These are phyloP conservation scores for Zaprionus capensis DNA, from an alignment of 1,140 invertebrate genomes.

Conservation along the genomic window DNA sequence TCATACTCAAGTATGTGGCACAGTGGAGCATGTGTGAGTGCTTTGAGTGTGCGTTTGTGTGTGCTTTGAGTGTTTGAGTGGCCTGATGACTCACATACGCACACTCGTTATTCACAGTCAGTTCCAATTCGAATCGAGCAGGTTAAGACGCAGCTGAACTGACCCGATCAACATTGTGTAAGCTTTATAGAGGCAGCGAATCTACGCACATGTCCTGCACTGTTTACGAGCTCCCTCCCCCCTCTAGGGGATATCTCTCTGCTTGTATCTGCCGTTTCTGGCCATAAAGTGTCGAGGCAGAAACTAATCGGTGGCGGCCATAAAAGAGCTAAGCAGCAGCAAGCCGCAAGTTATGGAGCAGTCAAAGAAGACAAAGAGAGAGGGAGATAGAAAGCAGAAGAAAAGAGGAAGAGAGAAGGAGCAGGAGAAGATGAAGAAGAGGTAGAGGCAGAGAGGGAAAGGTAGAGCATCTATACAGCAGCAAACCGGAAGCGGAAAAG, in stretches of 20 bases:
- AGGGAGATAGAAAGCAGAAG: not conserved
- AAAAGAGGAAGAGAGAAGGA: not conserved
- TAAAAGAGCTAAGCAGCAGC: conserved; percentile 47
- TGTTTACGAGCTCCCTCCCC: conserved; percentile 4
- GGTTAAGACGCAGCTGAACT: not conserved
- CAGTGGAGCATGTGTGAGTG: conserved; percentile 19
- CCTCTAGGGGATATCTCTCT: not conserved
- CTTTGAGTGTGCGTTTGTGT: not conserved
- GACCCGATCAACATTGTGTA: not conserved
- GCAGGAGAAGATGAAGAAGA: not conserved
- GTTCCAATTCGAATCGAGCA: not conserved
- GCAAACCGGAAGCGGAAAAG: conserved; percentile 32
- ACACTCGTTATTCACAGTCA: conserved; percentile 29
- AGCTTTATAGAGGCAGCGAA: not conserved
- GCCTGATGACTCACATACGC: conserved; percentile 18
- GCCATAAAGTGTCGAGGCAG: conserved; percentile 59
- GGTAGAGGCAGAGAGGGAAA: conserved; percentile 1
- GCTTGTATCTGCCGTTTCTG: conserved; percentile 21
- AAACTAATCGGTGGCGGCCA: conserved; percentile 71
- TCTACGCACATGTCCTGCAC: conserved; percentile 12
- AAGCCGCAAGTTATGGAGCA: conserved; percentile 59
- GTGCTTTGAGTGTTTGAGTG: conserved; percentile 9
- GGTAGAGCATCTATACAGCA: not conserved
- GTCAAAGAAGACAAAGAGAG: conserved; percentile 39
- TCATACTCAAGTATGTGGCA: conserved; percentile 32